Percentiles rank a stretch among this genome's conserved stretches.
Evolutionary conservation across 1,140 invertebrate species (phyloP).

Genomic region (Cydia splendana): DNA sequence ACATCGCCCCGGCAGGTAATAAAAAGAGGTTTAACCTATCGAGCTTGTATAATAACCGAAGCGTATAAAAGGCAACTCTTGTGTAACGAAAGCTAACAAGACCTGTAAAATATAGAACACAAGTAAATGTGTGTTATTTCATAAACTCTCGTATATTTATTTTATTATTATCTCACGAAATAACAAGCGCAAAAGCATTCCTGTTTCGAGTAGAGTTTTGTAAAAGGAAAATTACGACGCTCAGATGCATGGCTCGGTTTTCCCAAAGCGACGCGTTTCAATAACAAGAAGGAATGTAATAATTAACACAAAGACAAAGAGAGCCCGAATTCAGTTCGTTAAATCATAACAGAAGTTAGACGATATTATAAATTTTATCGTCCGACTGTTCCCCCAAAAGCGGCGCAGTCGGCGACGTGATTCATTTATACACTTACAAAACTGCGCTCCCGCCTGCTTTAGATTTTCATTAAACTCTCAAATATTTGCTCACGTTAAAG

Average conservation of each 20-base stretch:
- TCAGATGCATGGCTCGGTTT: slow-evolving; percentile 27
- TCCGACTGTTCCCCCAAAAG: slow-evolving; percentile 52
- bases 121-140: neutral
- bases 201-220: slow-evolving; percentile 14
- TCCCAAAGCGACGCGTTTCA: slow-evolving; percentile 34
- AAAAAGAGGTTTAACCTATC: neutral
- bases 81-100: neutral
- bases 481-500: slow-evolving; percentile 61
- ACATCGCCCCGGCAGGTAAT: neutral
- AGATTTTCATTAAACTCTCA: slow-evolving; percentile 69
- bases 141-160: neutral
- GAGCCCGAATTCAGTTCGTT: slow-evolving; percentile 63
- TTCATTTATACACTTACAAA: slow-evolving; percentile 67
- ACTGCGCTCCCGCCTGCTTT: slow-evolving; percentile 51
- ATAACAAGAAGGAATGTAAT: slow-evolving; percentile 45
- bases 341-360: slow-evolving; percentile 71
- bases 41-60: neutral
- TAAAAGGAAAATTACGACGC: slow-evolving; percentile 19
- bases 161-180: slow-evolving; percentile 16
- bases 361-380: slow-evolving; percentile 70
- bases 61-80: neutral
- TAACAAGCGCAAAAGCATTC: slow-evolving; percentile 25
- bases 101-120: neutral
- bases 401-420: slow-evolving; percentile 52
- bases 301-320: slow-evolving; percentile 58